Percentiles rank a stretch among this genome's conserved stretches.
phyloP scores from a whole-genome alignment of 1,140 invertebrate genomes.

The Zeugodacus cucurbitae region DNA sequence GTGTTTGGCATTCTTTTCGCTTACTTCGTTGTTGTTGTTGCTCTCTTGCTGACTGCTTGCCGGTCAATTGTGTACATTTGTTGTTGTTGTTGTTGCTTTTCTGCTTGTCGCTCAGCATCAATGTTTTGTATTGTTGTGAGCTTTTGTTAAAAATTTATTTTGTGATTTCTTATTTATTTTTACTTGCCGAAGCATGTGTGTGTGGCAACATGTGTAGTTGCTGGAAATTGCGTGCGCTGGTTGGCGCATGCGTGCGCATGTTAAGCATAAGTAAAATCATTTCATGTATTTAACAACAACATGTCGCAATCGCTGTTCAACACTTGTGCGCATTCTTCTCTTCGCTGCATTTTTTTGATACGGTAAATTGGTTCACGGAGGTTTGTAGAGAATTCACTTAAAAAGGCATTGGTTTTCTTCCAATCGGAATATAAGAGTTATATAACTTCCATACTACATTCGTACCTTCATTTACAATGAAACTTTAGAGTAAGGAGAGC shows the following conservation, averaged over 20 bases:
- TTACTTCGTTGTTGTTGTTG: not conserved
- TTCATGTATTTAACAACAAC: conserved; percentile 28
- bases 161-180: not conserved
- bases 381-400: no score
- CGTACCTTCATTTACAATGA: no score
- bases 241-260: conserved; percentile 36
- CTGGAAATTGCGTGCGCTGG: conserved; percentile 6
- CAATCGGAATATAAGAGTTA: no score
- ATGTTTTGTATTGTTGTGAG: not conserved
- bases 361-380: no score
- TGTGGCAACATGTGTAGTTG: not conserved
- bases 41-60: not conserved
- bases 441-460: no score
- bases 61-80: not conserved
- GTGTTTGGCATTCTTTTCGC: not conserved
- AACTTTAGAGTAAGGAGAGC: no score
- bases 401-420: no score
- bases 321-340: conserved; percentile 25
- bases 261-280: conserved; percentile 34
- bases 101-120: conserved; percentile 15
- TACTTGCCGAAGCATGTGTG: not conserved
- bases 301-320: conserved; percentile 25
- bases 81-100: not conserved
- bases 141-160: not conserved
- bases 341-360: not conserved